Percentiles rank a stretch among this genome's conserved stretches.
phyloP scores from a whole-genome alignment of 2,888 invertebrate species.

The Ischnus inquisitorius region DNA sequence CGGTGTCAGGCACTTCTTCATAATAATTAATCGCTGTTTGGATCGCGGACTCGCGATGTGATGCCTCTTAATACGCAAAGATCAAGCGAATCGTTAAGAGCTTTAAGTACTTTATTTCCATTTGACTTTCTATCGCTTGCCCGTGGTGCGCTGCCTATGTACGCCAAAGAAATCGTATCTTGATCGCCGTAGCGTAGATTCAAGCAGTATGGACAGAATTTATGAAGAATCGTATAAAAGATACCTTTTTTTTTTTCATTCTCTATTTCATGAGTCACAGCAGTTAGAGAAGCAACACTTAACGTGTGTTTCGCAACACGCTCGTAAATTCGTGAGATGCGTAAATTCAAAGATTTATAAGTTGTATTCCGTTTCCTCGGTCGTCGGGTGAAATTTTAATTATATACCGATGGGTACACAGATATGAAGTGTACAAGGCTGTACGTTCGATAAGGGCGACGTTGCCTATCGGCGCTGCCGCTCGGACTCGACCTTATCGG shows the following conservation, averaged over 20 bases:
- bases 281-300: constrained; percentile 39
- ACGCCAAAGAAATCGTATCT: constrained; percentile 51
- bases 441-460: constrained; percentile 13
- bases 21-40: constrained; percentile 79
- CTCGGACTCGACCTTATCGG: constrained; percentile 56
- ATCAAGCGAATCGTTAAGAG: constrained; percentile 71
- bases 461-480: constrained; percentile 24
- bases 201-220: constrained; percentile 29
- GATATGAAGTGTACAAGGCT: constrained; percentile 10
- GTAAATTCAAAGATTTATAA: constrained; percentile 51
- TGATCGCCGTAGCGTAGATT: constrained; percentile 23
- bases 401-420: background rate
- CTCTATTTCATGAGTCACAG: constrained; percentile 15
- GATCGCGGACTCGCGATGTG: constrained; percentile 35
- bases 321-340: constrained; percentile 61
- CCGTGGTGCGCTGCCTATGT: constrained; percentile 2
- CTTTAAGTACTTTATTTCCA: constrained; percentile 72
- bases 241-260: background rate
- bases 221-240: constrained; percentile 30
- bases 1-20: constrained; percentile 75
- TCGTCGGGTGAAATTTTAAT: constrained; percentile 3
- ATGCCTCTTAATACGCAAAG: constrained; percentile 61
- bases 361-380: constrained; percentile 44
- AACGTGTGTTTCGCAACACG: constrained; percentile 47
- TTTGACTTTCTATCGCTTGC: constrained; percentile 60